Evolutionary conservation across 2,797 vertebrate genomes (phyloP).

Genomic region (Silurus lanzhouensis): DNA sequence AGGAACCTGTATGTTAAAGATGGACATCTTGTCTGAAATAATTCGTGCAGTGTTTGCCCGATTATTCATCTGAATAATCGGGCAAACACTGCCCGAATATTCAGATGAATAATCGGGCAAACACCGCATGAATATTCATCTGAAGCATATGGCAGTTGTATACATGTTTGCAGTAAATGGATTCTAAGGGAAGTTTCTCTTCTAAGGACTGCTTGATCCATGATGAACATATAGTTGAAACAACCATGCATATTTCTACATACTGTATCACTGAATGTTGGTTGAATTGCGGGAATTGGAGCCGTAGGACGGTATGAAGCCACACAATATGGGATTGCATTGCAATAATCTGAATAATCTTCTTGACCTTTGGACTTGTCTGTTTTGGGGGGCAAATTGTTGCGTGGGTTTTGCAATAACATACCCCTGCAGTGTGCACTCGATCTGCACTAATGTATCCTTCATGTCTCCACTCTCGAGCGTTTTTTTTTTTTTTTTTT

Average conservation of each 20-base stretch:
- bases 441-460: not conserved
- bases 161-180: not conserved
- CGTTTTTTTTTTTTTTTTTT: no score
- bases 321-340: not conserved
- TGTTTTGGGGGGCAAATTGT: not conserved
- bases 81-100: no score
- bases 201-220: not conserved
- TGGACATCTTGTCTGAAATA: not conserved
- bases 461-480: not conserved
- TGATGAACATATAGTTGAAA: not conserved
- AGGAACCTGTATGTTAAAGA: not conserved
- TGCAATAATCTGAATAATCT: not conserved
- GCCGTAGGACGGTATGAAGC: not conserved
- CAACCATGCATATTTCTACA: no score
- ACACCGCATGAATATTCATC: no score
- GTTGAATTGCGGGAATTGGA: not conserved
- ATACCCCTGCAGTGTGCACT: no score
- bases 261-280: not conserved
- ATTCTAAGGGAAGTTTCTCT: not conserved
- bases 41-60: not conserved
- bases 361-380: constrained; percentile 14
- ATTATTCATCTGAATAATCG: no score
- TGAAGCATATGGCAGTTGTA: not conserved
- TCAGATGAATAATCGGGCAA: no score
- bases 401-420: not conserved